Base-by-base conservation (phyloP, 2,888 invertebrate species). In the Pyrochroa serraticornis region DNA sequence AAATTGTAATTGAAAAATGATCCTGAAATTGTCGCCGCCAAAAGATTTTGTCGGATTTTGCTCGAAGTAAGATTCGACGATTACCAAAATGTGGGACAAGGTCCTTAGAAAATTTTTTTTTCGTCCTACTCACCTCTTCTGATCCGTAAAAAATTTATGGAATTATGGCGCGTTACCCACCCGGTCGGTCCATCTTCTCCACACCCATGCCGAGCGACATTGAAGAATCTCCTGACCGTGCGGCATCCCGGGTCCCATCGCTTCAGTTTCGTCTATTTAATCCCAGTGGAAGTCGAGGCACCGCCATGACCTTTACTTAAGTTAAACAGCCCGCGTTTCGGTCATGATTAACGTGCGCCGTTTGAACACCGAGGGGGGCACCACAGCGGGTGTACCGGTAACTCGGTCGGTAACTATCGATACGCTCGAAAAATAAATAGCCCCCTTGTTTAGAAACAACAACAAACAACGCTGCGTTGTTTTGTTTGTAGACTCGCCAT, bases 271-370 rank as follows among this genome's bases (percentile, higher is more conserved):
- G 46, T 54, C 42, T 47, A 44, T 59, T 56, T 62, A 30, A 53
- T 58, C 50, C 38, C 47, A 50, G 32, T 50, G 35, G 53, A 54
- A 43, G 43, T 50, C 45, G 44, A 53, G 42, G 47, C 57, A 47
- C 48, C 52, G 44, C 43, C 22, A 5, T 37, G 50, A 50, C 49
- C 50, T 60, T 35, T 54, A 35, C 9, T 37, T 7, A 13, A 37
- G 50, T 44, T 56, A 58, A 54, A 46, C 45, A 61, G 58, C 35
- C 59, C 55, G 55, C 53, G 57, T 58, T 66, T 66, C 51, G 64
- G 64, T 45, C 60, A 56, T 66, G 64, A 66, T 66, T 64, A 66
- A 66, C 66, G 60, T 61, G 52, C 61, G 48, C 60, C 62, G 59
- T 62, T 42, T 30, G 44, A 46, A 35, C 57, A 31, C 58, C 41